Base-by-base conservation (phyloP, 1,140 invertebrate genomes). In the Fopius arisanus region DNA sequence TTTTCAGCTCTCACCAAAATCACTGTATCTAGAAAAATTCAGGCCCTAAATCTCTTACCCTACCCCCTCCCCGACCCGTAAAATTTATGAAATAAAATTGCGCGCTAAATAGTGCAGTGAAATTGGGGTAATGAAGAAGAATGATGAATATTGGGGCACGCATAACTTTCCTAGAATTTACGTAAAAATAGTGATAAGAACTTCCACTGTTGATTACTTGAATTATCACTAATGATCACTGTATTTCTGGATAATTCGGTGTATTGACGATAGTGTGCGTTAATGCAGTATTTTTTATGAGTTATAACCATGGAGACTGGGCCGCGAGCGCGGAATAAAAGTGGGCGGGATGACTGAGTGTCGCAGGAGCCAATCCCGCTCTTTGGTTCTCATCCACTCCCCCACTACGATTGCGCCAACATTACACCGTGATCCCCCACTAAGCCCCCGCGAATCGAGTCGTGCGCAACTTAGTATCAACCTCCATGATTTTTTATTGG, bases 311-410 rank as follows among this genome's bases (percentile, higher is more conserved):
- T 65, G 43, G 72, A 62, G 37, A 69, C 67, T 67, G 66, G n/a
- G 7, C 26, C n/a, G 62, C n/a, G 28, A 65, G n/a, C 29, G 28
- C 26, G 12, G 62, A 65, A 31, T 65, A 31, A 65, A 31, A 65
- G 29, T 65, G 62, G 66, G 66, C 66, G 66, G 21, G 66, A 67
- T 67, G 21, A 37, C 59, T 72, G 67, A 67, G 73, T 48, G 37
- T 43, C 72, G 62, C 67, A 65, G 19, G 65, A 75, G 62, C 77
- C 78, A 75, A 65, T 65, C 43, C 26, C 26, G 9, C 28, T 65
- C 26, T n/a, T 33, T 41, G 54, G n/a, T 74, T 74, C 68, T 74
- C 51, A 75, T 75, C 37, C 51, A 48, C 21, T 70, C 59, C 68
- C 67, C 73, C 41, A 71, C 73, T 3, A 33, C 62, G 62, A 16